Base-by-base conservation (phyloP, 2,888 invertebrate genomes). In the Unio delphinus region DNA sequence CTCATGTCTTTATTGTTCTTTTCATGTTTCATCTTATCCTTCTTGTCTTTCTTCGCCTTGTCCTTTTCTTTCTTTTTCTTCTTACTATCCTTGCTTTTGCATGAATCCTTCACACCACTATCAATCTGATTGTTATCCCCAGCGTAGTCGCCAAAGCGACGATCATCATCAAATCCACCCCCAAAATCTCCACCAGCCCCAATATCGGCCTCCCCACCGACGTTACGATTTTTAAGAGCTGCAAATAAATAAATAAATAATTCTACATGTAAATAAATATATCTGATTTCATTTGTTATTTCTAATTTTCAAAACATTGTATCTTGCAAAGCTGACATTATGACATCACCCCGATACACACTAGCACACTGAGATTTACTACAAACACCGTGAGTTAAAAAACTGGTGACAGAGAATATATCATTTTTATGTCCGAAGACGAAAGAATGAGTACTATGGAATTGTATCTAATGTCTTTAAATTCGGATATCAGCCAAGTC, bases 21-120 rank as follows among this genome's bases (percentile, higher is more conserved):
- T 61, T 64, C 68, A 26, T 66, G 57, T 54, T 64, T 61, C 34
- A 67, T 57, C 34, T 56, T 64, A 8, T 70, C 57, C 55, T 69
- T 61, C 18, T 73, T 71, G 55, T 61, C 61, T 69, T 72, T 72
- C 30, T 71, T 62, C 8, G 68, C 62, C 34, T 70, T 71, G 1
- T 66, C 61, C 1, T 69, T 61, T n/a, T 64, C 54, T 64, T 70
- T 64, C 20, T 73, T 59, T 66, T 61, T 56, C 26, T 71, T 66
- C 34, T 67, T 74, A 26, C 67, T 63, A 59, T 75, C 67, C 28
- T 65, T 45, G 18, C 64, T 64, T 58, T 66, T 61, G 17, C 61
- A 62, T 58, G 23, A 57, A 17, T 55, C 57, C 30, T 55, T 18
- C 6, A 59, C 71, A 54, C 62, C 63, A 45, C 61, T 34, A 18